Evolutionary conservation across 1,140 invertebrate species (phyloP).

Genomic region (Drosophila asahinai): DNA sequence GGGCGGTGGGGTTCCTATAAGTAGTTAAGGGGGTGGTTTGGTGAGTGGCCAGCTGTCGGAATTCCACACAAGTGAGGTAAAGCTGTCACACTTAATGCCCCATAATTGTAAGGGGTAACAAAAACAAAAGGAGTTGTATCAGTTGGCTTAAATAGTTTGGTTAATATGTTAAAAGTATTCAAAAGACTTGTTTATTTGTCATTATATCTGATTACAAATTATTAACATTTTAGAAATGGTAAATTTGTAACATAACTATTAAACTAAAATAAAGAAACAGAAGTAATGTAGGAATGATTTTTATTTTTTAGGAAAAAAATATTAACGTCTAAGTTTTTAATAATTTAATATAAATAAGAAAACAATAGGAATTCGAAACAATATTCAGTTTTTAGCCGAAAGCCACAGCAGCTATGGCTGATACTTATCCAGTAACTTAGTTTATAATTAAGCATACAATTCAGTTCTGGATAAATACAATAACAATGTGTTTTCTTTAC

Average conservation of each 20-base stretch:
- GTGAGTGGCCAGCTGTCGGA: conserved; percentile 38
- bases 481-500: no score
- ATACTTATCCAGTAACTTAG: no score
- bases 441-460: no score
- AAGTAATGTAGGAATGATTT: no score
- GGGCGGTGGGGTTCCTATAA: not conserved
- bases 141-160: not conserved
- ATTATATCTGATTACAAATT: not conserved
- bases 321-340: no score
- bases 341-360: no score
- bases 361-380: no score
- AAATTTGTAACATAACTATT: not conserved
- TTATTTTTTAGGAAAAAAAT: no score
- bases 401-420: no score
- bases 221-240: not conserved
- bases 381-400: no score
- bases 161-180: not conserved
- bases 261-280: no score
- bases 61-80: conserved; percentile 36
- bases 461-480: no score
- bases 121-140: not conserved
- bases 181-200: not conserved
- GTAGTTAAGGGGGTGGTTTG: not conserved
- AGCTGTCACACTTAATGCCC: conserved; percentile 51
- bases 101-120: conserved; percentile 31